These are phyloP conservation scores for Xestobium rufovillosum DNA, from an alignment of 2,888 invertebrate genomes.

Conservation along the genomic window DNA sequence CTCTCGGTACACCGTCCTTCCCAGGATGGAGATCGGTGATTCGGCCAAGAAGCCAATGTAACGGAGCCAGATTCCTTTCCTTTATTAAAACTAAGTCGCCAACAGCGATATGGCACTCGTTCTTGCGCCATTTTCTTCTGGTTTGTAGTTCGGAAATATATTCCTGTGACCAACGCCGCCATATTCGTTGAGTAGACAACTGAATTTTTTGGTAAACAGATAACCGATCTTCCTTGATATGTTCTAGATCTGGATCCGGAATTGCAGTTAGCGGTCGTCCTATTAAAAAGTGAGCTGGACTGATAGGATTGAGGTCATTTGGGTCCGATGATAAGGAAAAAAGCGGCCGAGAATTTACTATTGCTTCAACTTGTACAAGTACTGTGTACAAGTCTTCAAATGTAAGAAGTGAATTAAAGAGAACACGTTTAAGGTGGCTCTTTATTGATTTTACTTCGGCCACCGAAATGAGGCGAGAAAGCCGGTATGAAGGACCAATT, in stretches of 20 bases:
- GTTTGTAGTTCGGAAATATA: constrained; percentile 20
- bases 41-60: constrained; percentile 26
- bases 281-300: constrained; percentile 17
- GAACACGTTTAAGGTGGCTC: not conserved
- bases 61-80: constrained; percentile 23
- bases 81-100: constrained; percentile 26
- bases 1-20: constrained; percentile 5
- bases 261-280: constrained; percentile 12
- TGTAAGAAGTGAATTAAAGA: not conserved
- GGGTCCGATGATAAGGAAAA: constrained; percentile 12
- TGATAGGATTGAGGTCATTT: constrained; percentile 13
- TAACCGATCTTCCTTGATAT: constrained; percentile 10
- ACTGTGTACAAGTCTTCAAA: not conserved
- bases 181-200: constrained; percentile 14
- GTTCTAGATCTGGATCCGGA: constrained; percentile 12
- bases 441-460: not conserved
- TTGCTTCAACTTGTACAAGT: not conserved
- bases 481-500: not conserved
- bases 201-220: constrained; percentile 19
- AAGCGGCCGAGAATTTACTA: constrained; percentile 11
- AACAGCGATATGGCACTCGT: constrained; percentile 14
- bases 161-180: constrained; percentile 16
- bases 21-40: constrained; percentile 24
- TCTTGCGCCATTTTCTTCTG: constrained; percentile 26
- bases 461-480: not conserved